phyloP scores from a whole-genome alignment of 2,797 vertebrate species.

The Poecilia velifera region DNA sequence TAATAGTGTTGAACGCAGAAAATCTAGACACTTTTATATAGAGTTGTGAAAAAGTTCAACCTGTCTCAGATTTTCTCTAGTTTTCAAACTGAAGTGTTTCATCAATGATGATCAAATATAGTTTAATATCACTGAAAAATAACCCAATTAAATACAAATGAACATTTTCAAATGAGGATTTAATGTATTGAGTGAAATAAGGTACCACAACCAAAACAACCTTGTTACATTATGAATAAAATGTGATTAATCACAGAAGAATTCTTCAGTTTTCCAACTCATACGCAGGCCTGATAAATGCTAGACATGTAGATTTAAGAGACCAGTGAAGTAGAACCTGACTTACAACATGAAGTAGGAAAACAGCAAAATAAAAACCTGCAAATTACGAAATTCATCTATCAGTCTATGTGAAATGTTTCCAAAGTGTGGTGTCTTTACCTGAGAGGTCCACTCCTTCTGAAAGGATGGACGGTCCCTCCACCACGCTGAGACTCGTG shows the following conservation, averaged over 20 bases:
- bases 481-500: constrained; percentile 82
- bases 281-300: background rate
- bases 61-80: background rate
- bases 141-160: background rate
- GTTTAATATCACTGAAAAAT: background rate
- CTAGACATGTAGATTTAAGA: background rate
- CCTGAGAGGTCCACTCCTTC: constrained; percentile 85
- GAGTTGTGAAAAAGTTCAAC: background rate
- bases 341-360: background rate
- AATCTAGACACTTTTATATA: background rate
- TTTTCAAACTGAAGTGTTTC: background rate
- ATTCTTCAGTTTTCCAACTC: background rate
- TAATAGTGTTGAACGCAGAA: background rate
- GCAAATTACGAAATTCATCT: background rate
- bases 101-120: background rate
- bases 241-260: background rate
- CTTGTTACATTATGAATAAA: background rate
- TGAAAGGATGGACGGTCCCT: constrained; percentile 83
- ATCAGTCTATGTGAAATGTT: background rate
- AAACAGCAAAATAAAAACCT: background rate
- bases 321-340: background rate
- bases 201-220: background rate
- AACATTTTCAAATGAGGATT: background rate
- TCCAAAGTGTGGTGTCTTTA: constrained; percentile 38
- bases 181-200: background rate